Percentiles rank a stretch among this genome's conserved stretches.
Evolutionary conservation across 1,140 invertebrate genomes (phyloP).

Genomic region (Camponotus vicinus): DNA sequence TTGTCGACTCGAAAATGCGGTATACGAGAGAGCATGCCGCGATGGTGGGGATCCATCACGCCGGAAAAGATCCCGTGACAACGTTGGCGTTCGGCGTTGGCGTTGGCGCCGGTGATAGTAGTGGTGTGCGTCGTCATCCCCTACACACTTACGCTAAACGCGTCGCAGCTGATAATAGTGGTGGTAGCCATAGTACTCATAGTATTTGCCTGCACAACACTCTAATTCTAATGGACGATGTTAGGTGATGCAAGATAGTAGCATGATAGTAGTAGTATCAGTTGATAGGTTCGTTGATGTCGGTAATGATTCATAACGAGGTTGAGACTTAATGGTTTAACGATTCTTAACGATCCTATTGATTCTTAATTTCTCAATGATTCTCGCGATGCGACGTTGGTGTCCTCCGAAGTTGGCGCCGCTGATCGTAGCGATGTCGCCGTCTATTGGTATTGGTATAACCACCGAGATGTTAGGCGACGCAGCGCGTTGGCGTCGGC

Average conservation of each 20-base stretch:
- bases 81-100: slow-evolving; percentile 23
- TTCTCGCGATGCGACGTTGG: slow-evolving; percentile 23
- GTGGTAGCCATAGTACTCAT: neutral
- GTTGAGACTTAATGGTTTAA: slow-evolving; percentile 18
- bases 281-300: neutral
- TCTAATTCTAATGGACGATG: neutral
- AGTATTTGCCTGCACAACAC: neutral
- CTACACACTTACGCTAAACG: slow-evolving; percentile 40
- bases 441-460: slow-evolving; percentile 41
- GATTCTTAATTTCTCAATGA: slow-evolving; percentile 44
- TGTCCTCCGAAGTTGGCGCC: slow-evolving; percentile 47
- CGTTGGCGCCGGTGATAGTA: slow-evolving; percentile 49
- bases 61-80: slow-evolving; percentile 54
- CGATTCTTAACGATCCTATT: slow-evolving; percentile 34
- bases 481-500: slow-evolving; percentile 63
- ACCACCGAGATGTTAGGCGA: slow-evolving; percentile 51
- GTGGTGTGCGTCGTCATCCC: slow-evolving; percentile 9
- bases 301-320: neutral
- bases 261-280: neutral
- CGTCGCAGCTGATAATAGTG: slow-evolving; percentile 60
- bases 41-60: slow-evolving; percentile 40
- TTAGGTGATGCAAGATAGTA: neutral
- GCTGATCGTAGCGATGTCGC: slow-evolving; percentile 40
- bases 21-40: slow-evolving; percentile 17
- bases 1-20: slow-evolving; percentile 46